Conservation (phyloP, 2,888 invertebrate species). For the Epsilonema sp. region DNA sequence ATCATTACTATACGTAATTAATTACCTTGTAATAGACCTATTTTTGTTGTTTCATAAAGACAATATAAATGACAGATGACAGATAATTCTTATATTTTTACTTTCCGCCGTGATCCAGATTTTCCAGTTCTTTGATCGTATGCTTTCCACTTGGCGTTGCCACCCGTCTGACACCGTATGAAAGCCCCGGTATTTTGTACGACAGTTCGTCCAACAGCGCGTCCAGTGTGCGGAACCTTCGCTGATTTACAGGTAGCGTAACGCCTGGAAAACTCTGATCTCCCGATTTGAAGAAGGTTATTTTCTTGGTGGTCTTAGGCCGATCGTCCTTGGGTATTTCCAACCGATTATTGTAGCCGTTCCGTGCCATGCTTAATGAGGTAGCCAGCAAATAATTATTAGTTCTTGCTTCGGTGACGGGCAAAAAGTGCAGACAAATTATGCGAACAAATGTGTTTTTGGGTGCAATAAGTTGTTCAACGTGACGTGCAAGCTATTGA, state of each 20-base stretch:
- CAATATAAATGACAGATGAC: too few relatives aligned
- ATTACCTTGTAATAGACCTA: too few relatives aligned
- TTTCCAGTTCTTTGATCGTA: conserved; percentile 19
- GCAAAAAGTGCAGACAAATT: too few relatives aligned
- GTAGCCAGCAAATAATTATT: too few relatives aligned
- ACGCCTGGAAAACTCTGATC: conserved; percentile 21
- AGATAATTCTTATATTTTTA: conserved; percentile 11
- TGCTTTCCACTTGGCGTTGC: conserved; percentile 27
- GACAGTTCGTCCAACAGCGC: conserved; percentile 24
- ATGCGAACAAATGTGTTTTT: too few relatives aligned
- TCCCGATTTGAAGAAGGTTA: conserved; percentile 28
- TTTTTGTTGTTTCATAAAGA: too few relatives aligned
- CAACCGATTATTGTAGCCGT: too few relatives aligned
- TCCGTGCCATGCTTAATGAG: too few relatives aligned
- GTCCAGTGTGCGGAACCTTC: conserved; percentile 22
- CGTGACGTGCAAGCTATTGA: too few relatives aligned
- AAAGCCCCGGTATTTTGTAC: conserved; percentile 21
- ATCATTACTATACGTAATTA: too few relatives aligned
- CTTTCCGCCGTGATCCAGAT: conserved; percentile 22
- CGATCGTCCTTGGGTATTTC: background rate
- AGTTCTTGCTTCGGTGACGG: too few relatives aligned
- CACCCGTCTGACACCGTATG: conserved; percentile 28
- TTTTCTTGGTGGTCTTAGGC: conserved; percentile 2
- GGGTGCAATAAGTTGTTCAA: too few relatives aligned
- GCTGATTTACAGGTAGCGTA: conserved; percentile 25